Evolutionary conservation across 1,140 invertebrate genomes (phyloP).

Genomic region (Calosoma granatense): DNA sequence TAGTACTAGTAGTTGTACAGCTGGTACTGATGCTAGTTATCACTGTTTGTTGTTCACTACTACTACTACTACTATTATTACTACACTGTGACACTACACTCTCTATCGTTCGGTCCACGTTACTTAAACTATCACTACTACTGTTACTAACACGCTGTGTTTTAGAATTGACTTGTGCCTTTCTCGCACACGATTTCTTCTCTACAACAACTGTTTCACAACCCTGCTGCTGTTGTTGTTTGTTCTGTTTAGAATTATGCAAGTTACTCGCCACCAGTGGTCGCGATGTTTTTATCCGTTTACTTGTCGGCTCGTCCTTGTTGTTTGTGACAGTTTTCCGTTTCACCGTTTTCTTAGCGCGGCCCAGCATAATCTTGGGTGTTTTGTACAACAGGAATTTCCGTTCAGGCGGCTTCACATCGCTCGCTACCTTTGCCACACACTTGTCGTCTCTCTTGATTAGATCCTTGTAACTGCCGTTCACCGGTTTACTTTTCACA

Average conservation of each 20-base stretch:
- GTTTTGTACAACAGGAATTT: constrained; percentile 11
- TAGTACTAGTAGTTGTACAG: background rate
- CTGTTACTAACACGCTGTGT: constrained; percentile 41
- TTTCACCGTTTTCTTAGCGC: constrained; percentile 21
- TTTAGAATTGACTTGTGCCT: constrained; percentile 30
- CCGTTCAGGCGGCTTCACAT: constrained; percentile 5
- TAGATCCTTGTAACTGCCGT: constrained; percentile 34
- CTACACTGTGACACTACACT: too few species aligned
- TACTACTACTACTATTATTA: too few species aligned
- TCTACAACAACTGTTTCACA: constrained; percentile 19
- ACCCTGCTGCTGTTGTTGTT: constrained; percentile 20
- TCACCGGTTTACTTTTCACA: constrained; percentile 15
- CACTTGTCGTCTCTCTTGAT: constrained; percentile 32
- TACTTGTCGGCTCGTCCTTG: constrained; percentile 26
- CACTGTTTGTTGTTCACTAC: constrained; percentile 17
- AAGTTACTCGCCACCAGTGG: constrained; percentile 23
- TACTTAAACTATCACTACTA: too few species aligned
- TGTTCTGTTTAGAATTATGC: constrained; percentile 17
- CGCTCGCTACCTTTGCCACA: constrained; percentile 23
- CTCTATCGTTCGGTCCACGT: constrained; percentile 39
- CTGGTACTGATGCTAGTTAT: constrained; percentile 15
- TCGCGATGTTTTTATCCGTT: constrained; percentile 17
- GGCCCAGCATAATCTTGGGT: constrained; percentile 12
- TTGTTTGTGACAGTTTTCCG: constrained; percentile 29
- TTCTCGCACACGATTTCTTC: constrained; percentile 11